Evolutionary conservation across 2,888 invertebrate genomes (phyloP).

Genomic region (Allolobophora icterica): DNA sequence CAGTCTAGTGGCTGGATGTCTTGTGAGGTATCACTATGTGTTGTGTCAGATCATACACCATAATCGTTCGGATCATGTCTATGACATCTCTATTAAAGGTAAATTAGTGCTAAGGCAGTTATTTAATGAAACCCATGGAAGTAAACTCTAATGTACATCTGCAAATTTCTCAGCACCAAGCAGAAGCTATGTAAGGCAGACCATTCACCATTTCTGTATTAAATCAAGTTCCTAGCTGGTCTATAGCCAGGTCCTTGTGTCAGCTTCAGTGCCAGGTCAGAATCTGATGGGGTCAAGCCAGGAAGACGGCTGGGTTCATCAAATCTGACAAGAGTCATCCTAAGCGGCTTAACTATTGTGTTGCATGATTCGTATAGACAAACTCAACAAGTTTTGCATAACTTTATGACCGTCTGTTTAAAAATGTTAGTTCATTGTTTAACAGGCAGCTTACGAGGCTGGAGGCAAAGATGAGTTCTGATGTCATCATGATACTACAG

Average conservation of each 20-base stretch:
- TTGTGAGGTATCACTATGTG: no score
- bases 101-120: not conserved
- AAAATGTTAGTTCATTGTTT: not conserved
- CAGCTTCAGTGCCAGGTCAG: not conserved
- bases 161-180: not conserved
- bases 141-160: not conserved
- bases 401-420: not conserved
- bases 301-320: not conserved
- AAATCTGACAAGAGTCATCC: not conserved
- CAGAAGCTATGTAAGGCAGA: not conserved
- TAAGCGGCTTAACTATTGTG: not conserved
- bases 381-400: not conserved
- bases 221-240: no score
- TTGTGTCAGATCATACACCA: no score
- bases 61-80: no score
- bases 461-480: conserved; percentile 62
- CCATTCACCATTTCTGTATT: no score
- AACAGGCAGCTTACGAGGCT: conserved; percentile 58
- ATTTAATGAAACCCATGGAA: not conserved
- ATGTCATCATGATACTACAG: conserved; percentile 61
- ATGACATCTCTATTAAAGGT: no score
- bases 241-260: not conserved
- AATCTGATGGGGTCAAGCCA: not conserved
- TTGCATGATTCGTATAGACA: not conserved
- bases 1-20: not conserved